Evolutionary conservation across 2,888 invertebrate genomes (phyloP).

Genomic region (Drosophila rubida): DNA sequence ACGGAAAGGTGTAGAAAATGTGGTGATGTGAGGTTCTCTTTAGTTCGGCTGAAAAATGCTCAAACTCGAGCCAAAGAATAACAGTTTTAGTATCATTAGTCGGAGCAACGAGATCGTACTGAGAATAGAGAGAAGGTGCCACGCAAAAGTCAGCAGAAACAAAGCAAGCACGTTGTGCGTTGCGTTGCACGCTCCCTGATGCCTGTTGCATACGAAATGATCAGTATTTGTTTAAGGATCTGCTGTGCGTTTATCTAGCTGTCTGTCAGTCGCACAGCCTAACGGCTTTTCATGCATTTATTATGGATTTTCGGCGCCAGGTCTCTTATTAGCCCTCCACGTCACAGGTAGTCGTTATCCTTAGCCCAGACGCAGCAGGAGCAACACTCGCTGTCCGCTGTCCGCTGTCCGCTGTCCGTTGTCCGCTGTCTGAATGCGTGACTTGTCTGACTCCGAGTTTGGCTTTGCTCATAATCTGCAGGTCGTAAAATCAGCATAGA

Average conservation of each 20-base stretch:
- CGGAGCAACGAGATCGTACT: constrained; percentile 39
- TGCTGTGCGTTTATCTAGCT: constrained; percentile 56
- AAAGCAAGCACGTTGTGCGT: neutral
- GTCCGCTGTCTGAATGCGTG: constrained; percentile 43
- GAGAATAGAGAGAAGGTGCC: constrained; percentile 28
- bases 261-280: constrained; percentile 56
- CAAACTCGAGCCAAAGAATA: constrained; percentile 50
- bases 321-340: constrained; percentile 51
- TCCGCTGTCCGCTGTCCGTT: neutral
- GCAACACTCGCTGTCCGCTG: neutral
- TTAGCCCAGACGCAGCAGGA: constrained; percentile 45
- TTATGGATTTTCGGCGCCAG: constrained; percentile 82
- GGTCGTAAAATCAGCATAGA: constrained; percentile 76
- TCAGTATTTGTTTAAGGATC: constrained; percentile 64
- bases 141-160: constrained; percentile 27
- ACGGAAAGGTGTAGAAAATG: constrained; percentile 45
- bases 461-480: constrained; percentile 65
- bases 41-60: constrained; percentile 5
- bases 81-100: constrained; percentile 76
- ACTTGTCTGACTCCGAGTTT: constrained; percentile 56
- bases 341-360: constrained; percentile 60
- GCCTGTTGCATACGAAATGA: constrained; percentile 72
- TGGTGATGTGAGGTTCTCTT: constrained; percentile 36
- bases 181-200: neutral
- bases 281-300: constrained; percentile 80